These are phyloP conservation scores for Hemaris fuciformis DNA, from an alignment of 2,888 invertebrate genomes.

Conservation along the genomic window DNA sequence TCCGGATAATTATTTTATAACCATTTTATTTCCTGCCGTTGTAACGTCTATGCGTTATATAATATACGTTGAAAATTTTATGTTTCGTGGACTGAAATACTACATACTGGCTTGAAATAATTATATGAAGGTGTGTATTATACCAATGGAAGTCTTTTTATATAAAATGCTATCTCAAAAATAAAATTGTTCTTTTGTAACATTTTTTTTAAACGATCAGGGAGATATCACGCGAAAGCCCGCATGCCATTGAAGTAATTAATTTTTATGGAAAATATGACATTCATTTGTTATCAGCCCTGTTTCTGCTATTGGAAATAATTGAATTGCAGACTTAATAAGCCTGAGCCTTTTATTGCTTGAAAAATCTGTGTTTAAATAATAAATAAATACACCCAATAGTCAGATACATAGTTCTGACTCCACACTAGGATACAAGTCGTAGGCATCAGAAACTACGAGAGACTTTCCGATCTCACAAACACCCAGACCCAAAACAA, in stretches of 20 bases:
- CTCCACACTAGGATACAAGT: too few relatives aligned
- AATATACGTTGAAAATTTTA: constrained; percentile 19
- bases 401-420: too few relatives aligned
- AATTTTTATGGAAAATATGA: background rate
- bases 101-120: background rate
- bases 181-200: too few relatives aligned
- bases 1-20: constrained; percentile 22
- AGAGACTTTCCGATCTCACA: too few relatives aligned
- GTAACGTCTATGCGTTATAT: constrained; percentile 16
- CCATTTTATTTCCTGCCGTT: constrained; percentile 12
- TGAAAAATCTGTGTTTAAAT: too few relatives aligned
- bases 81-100: background rate
- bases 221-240: background rate
- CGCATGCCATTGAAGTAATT: background rate
- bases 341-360: too few relatives aligned
- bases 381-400: too few relatives aligned
- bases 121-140: background rate
- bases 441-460: too few relatives aligned
- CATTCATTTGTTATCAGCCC: background rate
- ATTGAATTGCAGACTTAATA: too few relatives aligned
- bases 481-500: too few relatives aligned
- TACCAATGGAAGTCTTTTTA: constrained; percentile 1
- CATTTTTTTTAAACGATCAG: background rate
- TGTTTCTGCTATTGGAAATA: too few relatives aligned
- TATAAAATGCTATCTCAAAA: background rate